These are phyloP conservation scores for Corythornis cristatus DNA, from an alignment of 2,113 vertebrate genomes.

Conservation along the genomic window DNA sequence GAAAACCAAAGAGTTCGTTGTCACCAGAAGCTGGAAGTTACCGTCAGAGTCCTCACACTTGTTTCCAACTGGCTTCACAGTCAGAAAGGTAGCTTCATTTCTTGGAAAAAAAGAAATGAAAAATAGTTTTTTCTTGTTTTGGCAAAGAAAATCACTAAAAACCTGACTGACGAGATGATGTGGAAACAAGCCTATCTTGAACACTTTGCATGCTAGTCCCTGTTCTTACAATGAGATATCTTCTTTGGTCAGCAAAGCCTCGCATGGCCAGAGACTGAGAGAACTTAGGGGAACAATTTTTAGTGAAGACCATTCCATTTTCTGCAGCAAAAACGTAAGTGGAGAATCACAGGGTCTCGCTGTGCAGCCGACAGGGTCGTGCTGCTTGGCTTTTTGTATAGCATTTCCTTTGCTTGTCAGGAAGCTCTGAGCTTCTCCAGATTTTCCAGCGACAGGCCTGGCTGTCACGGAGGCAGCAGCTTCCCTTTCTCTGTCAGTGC, in stretches of 20 bases:
- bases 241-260: background rate
- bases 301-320: background rate
- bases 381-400: background rate
- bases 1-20: background rate
- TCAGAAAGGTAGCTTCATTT: background rate
- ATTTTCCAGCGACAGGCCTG: background rate
- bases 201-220: background rate
- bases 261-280: background rate
- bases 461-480: background rate
- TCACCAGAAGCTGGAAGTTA: background rate
- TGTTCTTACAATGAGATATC: background rate
- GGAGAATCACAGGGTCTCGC: background rate
- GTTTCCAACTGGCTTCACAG: background rate
- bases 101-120: background rate
- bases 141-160: slow-evolving; percentile 8
- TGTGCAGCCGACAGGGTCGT: background rate
- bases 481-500: background rate
- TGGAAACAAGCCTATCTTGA: slow-evolving; percentile 27
- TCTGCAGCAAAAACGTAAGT: background rate
- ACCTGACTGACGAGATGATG: background rate
- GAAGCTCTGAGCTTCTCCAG: background rate
- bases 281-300: background rate
- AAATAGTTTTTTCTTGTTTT: background rate
- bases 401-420: slow-evolving; percentile 24
- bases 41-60: background rate